Percentiles rank a stretch among this genome's conserved stretches.
These are phyloP conservation scores for Athetis lepigone DNA, from an alignment of 2,888 invertebrate species.

Conservation along the genomic window DNA sequence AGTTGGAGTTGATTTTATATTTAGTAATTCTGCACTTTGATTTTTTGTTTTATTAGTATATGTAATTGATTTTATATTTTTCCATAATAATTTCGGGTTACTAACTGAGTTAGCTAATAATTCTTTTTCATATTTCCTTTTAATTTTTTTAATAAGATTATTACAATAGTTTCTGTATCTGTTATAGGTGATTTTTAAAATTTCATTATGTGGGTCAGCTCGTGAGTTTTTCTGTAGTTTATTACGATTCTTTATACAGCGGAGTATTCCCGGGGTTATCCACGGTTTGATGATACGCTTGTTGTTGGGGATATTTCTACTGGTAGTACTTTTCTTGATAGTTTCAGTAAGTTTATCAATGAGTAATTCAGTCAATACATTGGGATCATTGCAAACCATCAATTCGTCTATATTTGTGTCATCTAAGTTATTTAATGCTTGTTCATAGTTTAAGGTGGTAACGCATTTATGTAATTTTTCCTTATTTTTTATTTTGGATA, in stretches of 20 bases:
- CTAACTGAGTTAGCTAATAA: neutral
- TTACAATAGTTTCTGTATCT: too few relatives aligned
- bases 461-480: neutral
- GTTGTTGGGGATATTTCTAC: neutral
- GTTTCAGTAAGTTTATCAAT: neutral
- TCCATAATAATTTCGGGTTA: neutral
- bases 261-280: too few relatives aligned
- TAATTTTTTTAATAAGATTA: neutral
- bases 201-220: too few relatives aligned
- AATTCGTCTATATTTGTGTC: neutral
- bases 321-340: neutral
- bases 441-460: constrained; percentile 2
- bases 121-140: constrained; percentile 3
- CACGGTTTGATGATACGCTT: neutral
- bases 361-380: neutral
- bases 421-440: neutral
- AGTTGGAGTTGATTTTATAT: too few relatives aligned
- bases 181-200: too few relatives aligned
- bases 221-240: too few relatives aligned
- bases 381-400: neutral
- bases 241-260: too few relatives aligned
- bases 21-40: neutral
- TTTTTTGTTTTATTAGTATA: constrained; percentile 1
- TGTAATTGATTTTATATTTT: neutral
- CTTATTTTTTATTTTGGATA: constrained; percentile 1